Percentiles rank a stretch among this genome's conserved stretches.
phyloP scores from a whole-genome alignment of 2,888 invertebrate genomes.

The Microdon myrmicae region DNA sequence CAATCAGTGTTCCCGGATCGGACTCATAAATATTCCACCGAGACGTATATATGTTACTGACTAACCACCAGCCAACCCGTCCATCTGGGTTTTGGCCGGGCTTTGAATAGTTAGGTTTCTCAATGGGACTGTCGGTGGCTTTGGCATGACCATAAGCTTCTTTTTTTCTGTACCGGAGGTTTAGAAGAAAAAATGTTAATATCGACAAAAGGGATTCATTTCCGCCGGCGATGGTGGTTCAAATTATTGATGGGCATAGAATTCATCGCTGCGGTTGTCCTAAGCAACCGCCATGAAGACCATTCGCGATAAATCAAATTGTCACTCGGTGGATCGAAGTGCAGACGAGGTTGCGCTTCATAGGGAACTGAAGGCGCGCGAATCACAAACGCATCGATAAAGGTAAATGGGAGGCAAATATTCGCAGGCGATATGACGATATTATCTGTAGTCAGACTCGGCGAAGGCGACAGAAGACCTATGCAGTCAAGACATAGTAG shows the following conservation, averaged over 20 bases:
- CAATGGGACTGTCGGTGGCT: conserved; percentile 14
- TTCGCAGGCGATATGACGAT: conserved; percentile 40
- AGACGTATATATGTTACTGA: conserved; percentile 31
- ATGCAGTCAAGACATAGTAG: conserved; percentile 29
- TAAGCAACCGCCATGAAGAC: conserved; percentile 16
- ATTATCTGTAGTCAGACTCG: conserved; percentile 29
- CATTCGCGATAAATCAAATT: conserved; percentile 62
- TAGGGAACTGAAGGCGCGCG: background rate
- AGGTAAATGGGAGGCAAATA: conserved; percentile 25
- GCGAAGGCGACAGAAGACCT: conserved; percentile 21
- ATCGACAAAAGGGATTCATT: conserved; percentile 39
- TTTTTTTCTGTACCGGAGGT: conserved; percentile 11
- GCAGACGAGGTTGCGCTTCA: conserved; percentile 10
- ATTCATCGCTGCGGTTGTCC: conserved; percentile 21
- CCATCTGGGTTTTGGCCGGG: background rate
- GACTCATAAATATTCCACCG: conserved; percentile 52
- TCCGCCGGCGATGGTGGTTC: conserved; percentile 16
- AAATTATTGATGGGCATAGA: conserved; percentile 34
- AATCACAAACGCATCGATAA: background rate
- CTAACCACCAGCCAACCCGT: background rate
- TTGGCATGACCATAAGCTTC: conserved; percentile 9
- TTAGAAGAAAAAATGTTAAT: conserved; percentile 11
- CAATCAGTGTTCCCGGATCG: conserved; percentile 45
- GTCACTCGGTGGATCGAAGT: conserved; percentile 58
- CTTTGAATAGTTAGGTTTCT: conserved; percentile 51